These are phyloP conservation scores for Falco columbarius DNA, from an alignment of 2,797 vertebrate genomes.

Conservation along the genomic window DNA sequence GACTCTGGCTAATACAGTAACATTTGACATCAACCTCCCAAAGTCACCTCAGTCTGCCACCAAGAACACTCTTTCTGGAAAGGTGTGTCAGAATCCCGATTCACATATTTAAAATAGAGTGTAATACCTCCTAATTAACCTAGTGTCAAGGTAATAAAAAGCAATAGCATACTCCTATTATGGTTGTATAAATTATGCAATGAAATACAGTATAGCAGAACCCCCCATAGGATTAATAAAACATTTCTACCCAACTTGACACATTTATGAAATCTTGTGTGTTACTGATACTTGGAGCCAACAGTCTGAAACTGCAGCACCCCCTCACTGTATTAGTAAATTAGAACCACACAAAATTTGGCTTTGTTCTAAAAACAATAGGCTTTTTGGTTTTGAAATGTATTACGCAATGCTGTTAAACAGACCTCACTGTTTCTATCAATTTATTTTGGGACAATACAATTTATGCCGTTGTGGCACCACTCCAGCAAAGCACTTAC, in stretches of 20 bases:
- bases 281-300: background rate
- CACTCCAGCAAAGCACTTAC: background rate
- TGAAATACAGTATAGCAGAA: background rate
- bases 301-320: background rate
- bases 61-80: background rate
- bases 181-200: background rate
- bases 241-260: background rate
- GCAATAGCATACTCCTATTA: background rate
- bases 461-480: background rate
- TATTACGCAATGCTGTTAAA: background rate
- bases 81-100: background rate
- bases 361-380: background rate
- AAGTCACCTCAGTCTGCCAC: background rate
- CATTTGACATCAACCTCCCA: background rate
- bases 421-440: background rate
- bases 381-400: background rate
- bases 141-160: background rate
- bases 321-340: background rate
- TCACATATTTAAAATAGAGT: background rate
- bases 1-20: background rate
- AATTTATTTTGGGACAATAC: background rate
- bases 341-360: background rate
- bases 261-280: background rate
- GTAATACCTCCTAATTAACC: conserved; percentile 7
- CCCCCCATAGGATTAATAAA: background rate